Evolutionary conservation across 35 echinoderm and acorn worm species (phyloP), one percentile per base, ranked within the genome.

Genomic region (Acanthaster planci): DNA sequence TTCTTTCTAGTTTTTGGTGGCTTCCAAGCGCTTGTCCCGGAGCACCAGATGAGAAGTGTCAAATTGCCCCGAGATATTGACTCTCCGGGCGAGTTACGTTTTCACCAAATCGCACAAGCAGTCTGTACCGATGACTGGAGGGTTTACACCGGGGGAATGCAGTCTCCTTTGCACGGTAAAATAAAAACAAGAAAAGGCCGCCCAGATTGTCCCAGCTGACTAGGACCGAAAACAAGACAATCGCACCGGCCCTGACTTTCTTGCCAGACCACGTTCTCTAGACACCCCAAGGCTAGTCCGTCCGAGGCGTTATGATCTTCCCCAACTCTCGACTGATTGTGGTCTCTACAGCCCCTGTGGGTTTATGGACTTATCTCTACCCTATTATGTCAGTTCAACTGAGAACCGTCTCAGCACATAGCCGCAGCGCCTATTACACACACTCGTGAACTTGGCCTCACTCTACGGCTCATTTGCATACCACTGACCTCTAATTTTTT

Each of bases 391-490:
- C 64, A 72, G 64, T 29, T 34, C 64, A 72, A 34, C 64, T 14
- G 21, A 72, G 21, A 47, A 72, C 64, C 9, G 64, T 72, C 64
- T 72, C 1, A 26, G 18, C 64, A 47, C 42, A 72, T 72, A 26
- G 34, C 64, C 21, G 64, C 64, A 14, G 26, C 64, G 26, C 64
- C 14, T 34, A 72, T 72, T 72, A 72, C 30, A 72, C 64, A 72
- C 64, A 72, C 64, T 34, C 64, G 19, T 72, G 64, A 72, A 72
- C 64, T 72, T 72, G 64, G 64, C 64, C 64, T 72, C 64, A 72
- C 26, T 34, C 23, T 27, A 72, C 23, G 34, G 19, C 64, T 72
- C 64, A 72, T 72, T 72, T 72, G 64, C 64, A 72, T 72, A 72
- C 19, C 64, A 26, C 8, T 35, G 64, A 72, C 64, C 64, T 34